Percentiles rank a stretch among this genome's conserved stretches.
phyloP scores from a whole-genome alignment of 2,797 vertebrate genomes.

The Linurgus olivaceus region DNA sequence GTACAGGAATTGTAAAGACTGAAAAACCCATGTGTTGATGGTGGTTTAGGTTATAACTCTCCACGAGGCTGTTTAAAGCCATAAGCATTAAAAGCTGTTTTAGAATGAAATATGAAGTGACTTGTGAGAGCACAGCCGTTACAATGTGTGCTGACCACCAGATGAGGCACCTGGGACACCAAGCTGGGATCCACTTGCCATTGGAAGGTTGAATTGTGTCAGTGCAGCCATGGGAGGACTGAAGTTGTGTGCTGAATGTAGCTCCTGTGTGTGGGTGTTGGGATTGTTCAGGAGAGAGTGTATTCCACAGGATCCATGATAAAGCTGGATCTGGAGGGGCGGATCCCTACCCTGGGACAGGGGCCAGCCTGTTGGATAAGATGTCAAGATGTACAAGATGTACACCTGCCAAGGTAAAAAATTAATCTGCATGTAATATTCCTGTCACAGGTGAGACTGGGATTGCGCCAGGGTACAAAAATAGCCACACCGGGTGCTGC shows the following conservation, averaged over 20 bases:
- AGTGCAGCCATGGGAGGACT: background rate
- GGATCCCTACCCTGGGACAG: background rate
- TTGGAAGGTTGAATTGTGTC: background rate
- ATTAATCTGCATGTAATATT: background rate
- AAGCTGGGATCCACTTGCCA: background rate
- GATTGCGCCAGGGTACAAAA: background rate
- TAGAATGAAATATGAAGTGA: background rate
- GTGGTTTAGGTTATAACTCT: background rate
- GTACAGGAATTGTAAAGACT: background rate
- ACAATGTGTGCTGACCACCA: background rate
- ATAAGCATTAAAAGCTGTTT: background rate
- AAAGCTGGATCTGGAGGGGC: background rate
- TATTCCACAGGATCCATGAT: background rate
- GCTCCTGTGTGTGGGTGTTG: accelerated
- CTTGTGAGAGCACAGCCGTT: background rate
- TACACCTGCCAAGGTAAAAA: conserved; percentile 3
- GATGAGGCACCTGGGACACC: background rate
- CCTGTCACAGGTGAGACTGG: background rate
- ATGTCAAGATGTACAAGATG: background rate
- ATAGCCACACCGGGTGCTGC: background rate
- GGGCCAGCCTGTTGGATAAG: background rate
- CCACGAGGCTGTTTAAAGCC: background rate
- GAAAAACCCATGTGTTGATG: background rate
- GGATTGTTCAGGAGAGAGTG: background rate
- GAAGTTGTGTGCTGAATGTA: accelerated